Base-by-base conservation (phyloP, 2,113 vertebrate species). In the Corythornis cristatus region DNA sequence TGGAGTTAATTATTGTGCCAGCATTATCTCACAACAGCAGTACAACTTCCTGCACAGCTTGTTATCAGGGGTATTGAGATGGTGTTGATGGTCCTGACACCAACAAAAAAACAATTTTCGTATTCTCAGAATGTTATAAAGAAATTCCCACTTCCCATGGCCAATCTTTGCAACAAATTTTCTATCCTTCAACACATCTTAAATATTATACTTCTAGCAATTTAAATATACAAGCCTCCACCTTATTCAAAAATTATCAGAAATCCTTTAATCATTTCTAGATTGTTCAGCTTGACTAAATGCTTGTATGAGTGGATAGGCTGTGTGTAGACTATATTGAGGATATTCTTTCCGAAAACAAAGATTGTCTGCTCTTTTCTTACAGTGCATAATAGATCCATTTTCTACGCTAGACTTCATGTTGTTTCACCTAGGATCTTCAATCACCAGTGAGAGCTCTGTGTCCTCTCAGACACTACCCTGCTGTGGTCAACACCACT, bases 1-100 rank as follows among this genome's bases (percentile, higher is more conserved):
- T 65, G 46, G 58, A 92, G 54, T 84, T 88, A 92, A 94, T 90
- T 91, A 66, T 70, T 78, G 76, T 83, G 78, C 71, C 76, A 80
- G 43, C 48, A 71, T 88, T 91, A 83, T 90, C 89, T 92, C 66
- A 43, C 53, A 86, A 33, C 21, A 81, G 83, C 54, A 91, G 80
- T 54, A 86, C 16, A 65, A 65, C 53, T 60, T 88, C 74, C 70
- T 84, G 71, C 61, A 50, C 50, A 79, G 86, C 61, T 37, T 46
- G 45, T 56, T 79, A 81, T 76, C 79, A 22, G 20, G 20, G 29
- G 42, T 82, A 90, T 56, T 45, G n/a, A 84, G 33, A 31, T 60
- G 37, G 33, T 92, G 78, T 77, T 61, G 80, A 61, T 58, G 35
- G 73, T 35, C 82, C 75, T 79, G 71, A 37, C 9, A n/a, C 23